Conservation (phyloP, 2,888 invertebrate species). For the Xestoiulus laeticollis region DNA sequence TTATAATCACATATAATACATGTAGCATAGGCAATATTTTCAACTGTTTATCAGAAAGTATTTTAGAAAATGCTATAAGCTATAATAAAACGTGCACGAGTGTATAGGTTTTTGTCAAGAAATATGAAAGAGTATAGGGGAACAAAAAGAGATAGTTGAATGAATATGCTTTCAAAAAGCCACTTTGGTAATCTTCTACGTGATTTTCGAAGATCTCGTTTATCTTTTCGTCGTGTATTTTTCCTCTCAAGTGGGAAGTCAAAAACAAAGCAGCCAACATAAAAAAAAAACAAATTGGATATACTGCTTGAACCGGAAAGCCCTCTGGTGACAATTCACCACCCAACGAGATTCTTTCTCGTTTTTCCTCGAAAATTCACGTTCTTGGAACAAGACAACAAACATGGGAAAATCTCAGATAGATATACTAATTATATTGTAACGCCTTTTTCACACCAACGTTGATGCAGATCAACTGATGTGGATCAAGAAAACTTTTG, state of each 20-base stretch:
- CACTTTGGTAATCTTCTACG: slow-evolving; percentile 30
- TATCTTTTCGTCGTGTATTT: not conserved
- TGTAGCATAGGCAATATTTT: too few species aligned
- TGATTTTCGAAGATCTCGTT: slow-evolving; percentile 38
- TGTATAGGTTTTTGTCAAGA: not conserved
- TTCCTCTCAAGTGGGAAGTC: slow-evolving; percentile 18
- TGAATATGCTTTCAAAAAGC: slow-evolving; percentile 34
- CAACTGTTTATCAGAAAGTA: too few species aligned
- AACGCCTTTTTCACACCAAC: too few species aligned
- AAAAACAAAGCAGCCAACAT: slow-evolving; percentile 40
- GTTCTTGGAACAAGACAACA: not conserved
- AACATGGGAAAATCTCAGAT: not conserved
- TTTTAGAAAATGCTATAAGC: not conserved
- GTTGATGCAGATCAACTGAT: too few species aligned
- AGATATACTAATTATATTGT: not conserved
- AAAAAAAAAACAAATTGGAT: slow-evolving; percentile 30
- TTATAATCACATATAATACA: too few species aligned
- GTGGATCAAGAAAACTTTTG: too few species aligned
- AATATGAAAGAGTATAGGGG: not conserved
- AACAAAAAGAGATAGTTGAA: not conserved
- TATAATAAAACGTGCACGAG: not conserved
- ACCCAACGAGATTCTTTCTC: not conserved
- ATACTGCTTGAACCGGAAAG: slow-evolving; percentile 28
- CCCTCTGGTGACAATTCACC: slow-evolving; percentile 35
- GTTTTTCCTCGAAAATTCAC: not conserved